Conservation (phyloP, 2,113 vertebrate genomes). For the Gymnobelideus leadbeateri region DNA sequence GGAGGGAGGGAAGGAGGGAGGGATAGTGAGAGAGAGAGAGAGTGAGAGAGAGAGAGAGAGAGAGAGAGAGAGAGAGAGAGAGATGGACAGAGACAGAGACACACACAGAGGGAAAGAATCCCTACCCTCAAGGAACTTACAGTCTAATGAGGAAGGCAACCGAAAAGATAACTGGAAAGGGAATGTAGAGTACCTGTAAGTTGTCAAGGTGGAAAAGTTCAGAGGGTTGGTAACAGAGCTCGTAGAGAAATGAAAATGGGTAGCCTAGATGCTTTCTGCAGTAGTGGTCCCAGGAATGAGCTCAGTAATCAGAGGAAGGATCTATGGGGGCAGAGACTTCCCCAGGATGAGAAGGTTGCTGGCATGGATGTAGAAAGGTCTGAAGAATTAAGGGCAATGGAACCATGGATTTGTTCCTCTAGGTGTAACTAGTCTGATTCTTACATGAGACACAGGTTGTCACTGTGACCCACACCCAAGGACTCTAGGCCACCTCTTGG, state of each 20-base stretch:
- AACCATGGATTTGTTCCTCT: neutral
- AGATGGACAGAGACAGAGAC: no score
- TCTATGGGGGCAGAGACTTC: neutral
- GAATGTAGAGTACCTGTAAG: no score
- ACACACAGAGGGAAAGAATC: no score
- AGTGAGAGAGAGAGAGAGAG: no score
- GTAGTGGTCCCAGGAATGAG: neutral
- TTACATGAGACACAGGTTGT: neutral
- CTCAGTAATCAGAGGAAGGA: neutral
- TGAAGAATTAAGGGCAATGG: neutral
- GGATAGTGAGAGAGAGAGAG: no score
- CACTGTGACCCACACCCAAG: neutral
- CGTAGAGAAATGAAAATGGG: neutral
- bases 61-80: no score
- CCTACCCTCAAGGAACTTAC: no score
- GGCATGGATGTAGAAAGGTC: neutral
- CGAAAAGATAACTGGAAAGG: neutral
- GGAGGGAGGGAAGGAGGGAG: no score
- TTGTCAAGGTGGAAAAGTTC: no score
- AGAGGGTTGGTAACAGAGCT: neutral
- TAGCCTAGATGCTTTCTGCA: neutral
- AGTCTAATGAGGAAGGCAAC: neutral
- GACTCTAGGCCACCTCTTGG: neutral
- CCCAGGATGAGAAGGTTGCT: neutral
- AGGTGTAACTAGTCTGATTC: neutral